phyloP scores from a whole-genome alignment of 2,888 invertebrate genomes.

The Papilio elwesi region DNA sequence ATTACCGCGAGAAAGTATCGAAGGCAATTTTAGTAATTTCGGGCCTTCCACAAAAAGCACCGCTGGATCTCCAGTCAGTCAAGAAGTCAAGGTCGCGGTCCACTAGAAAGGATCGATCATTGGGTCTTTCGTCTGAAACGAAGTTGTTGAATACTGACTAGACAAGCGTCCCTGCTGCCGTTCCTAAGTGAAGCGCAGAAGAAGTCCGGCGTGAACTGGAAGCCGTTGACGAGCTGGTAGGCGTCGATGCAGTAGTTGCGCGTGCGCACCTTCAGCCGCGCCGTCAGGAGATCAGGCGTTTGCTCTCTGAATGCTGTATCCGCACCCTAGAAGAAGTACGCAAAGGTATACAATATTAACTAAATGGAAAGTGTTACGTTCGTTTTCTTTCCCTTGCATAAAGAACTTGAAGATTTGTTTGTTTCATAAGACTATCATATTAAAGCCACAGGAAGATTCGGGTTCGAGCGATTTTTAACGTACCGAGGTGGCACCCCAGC shows the following conservation, averaged over 20 bases:
- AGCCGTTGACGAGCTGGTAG: slow-evolving; percentile 76
- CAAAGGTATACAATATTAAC: background rate
- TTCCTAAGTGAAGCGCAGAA: slow-evolving; percentile 77
- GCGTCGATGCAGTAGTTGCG: slow-evolving; percentile 72
- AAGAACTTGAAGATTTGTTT: no score
- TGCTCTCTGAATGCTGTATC: slow-evolving; percentile 71
- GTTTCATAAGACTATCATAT: no score
- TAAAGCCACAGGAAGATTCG: no score
- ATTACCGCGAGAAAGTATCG: no score
- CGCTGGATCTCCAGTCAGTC: no score
- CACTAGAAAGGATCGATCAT: no score
- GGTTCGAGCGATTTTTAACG: slow-evolving; percentile 5
- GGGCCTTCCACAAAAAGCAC: no score
- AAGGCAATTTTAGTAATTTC: no score
- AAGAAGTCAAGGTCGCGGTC: no score
- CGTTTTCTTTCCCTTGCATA: no score
- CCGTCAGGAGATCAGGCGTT: slow-evolving; percentile 64
- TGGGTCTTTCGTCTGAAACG: no score
- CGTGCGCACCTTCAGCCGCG: slow-evolving; percentile 74
- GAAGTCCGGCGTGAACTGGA: slow-evolving; percentile 74
- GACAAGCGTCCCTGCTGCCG: slow-evolving; percentile 74
- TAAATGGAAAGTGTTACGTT: no score
- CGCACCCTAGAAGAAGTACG: slow-evolving; percentile 58
- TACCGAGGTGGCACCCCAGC: slow-evolving; percentile 76
- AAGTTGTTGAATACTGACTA: slow-evolving; percentile 58